Percentiles rank a stretch among this genome's conserved stretches.
Conservation (phyloP, 2,113 vertebrate genomes). For the Regulus satrapa region DNA sequence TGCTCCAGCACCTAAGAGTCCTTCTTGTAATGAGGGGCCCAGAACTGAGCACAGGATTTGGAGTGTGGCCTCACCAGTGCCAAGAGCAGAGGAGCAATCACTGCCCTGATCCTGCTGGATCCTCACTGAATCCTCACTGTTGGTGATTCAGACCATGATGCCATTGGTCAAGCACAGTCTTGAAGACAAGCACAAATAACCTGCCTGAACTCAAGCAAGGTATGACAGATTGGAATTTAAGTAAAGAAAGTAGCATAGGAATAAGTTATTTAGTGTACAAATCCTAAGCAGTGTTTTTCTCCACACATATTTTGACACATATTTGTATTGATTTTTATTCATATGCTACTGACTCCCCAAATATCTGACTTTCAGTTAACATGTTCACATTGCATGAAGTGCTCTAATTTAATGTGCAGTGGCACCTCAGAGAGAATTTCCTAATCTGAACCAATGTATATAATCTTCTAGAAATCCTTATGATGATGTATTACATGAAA, state of each 20-base stretch:
- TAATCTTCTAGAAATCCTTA: neutral
- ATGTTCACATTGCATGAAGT: neutral
- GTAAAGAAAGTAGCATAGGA: neutral
- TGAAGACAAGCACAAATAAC: neutral
- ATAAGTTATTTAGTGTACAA: neutral
- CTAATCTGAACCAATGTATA: neutral
- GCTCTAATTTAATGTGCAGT: neutral
- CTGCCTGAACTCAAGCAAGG: neutral
- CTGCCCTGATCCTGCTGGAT: neutral
- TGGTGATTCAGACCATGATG: neutral
- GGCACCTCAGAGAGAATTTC: neutral
- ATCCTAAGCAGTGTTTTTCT: neutral
- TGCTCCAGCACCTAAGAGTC: fast-evolving
- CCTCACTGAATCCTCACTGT: too few relatives aligned
- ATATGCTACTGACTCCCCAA: neutral
- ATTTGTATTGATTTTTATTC: neutral
- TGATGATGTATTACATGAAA: neutral
- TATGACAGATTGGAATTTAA: neutral
- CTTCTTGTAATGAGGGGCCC: neutral
- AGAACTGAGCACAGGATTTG: fast-evolving
- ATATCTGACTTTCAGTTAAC: neutral
- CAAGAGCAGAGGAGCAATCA: fast-evolving
- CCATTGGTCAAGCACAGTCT: neutral
- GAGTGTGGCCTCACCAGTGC: neutral
- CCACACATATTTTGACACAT: neutral